Conservation (phyloP, 2,888 invertebrate species). For the Amblyjoppa proteus region DNA sequence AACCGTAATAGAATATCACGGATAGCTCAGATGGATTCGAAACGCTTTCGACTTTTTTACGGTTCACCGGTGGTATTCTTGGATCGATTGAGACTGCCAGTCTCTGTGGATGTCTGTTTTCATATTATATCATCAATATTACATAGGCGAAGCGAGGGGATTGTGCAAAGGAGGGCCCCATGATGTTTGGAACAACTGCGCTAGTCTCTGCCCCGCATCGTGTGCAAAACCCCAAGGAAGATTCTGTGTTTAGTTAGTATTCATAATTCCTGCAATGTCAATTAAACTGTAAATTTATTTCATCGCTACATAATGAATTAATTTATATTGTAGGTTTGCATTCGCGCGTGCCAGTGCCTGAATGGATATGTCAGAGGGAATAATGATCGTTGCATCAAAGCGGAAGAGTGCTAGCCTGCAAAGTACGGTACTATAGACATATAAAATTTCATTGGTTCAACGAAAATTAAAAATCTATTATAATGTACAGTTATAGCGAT, state of each 20-base stretch:
- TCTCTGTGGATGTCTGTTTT: too few species aligned
- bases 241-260: neutral
- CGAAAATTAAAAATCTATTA: neutral
- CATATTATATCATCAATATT: neutral
- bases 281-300: neutral
- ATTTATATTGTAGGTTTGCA: neutral
- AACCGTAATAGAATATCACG: too few species aligned
- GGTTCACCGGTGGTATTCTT: too few species aligned
- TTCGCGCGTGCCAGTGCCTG: neutral
- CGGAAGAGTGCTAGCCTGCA: neutral
- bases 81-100: too few species aligned
- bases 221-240: neutral
- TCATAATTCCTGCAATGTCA: neutral
- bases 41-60: too few species aligned
- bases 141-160: neutral
- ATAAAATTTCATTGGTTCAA: neutral
- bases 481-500: neutral
- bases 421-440: neutral
- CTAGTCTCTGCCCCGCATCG: neutral
- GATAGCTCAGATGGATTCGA: too few species aligned
- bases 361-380: neutral
- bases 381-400: neutral
- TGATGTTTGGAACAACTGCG: conserved; percentile 11
- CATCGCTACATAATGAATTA: neutral
- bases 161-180: neutral